Evolutionary conservation across 2,797 vertebrate species (phyloP).

Genomic region (Manis javanica): DNA sequence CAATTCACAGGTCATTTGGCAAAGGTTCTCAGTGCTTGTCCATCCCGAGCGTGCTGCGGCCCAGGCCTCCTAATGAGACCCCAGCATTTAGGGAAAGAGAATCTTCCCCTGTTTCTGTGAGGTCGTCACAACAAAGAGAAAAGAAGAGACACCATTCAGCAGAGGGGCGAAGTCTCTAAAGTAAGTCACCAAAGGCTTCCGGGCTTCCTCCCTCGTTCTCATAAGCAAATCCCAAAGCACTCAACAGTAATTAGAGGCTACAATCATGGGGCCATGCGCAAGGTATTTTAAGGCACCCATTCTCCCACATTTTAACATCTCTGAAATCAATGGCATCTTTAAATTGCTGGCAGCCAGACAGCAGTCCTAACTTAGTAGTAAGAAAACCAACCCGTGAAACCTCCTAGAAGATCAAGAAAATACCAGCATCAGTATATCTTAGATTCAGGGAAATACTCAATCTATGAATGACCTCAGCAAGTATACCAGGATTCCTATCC

Average conservation of each 20-base stretch:
- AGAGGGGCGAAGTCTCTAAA: background rate
- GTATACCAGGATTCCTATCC: background rate
- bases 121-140: background rate
- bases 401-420: background rate
- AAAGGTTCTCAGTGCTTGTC: background rate
- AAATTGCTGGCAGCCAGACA: background rate
- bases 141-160: background rate
- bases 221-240: background rate
- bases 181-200: background rate
- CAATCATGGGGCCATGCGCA: background rate
- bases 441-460: background rate
- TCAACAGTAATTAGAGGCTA: background rate
- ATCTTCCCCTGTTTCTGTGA: background rate
- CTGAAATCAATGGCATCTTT: slow-evolving; percentile 15
- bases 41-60: background rate
- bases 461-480: background rate
- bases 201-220: background rate
- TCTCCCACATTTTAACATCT: background rate
- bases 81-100: background rate
- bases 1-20: background rate
- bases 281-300: background rate
- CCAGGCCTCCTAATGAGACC: background rate
- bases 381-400: background rate
- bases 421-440: background rate
- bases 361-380: background rate